These are phyloP conservation scores for Drosophila nr. fundita DNA, from an alignment of 2,888 invertebrate species.

Conservation along the genomic window DNA sequence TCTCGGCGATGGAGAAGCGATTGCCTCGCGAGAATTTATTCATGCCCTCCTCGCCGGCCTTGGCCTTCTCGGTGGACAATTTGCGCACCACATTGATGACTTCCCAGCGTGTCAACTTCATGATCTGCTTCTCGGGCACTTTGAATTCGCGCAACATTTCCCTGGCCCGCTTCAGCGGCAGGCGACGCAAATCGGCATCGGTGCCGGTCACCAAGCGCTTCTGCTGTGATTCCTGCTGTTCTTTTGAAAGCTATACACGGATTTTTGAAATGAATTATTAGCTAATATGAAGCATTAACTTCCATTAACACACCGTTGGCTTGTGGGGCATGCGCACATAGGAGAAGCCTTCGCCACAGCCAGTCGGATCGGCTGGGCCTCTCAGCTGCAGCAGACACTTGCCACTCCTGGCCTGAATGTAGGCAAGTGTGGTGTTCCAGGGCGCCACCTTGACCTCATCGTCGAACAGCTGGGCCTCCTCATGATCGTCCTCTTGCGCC, in stretches of 20 bases:
- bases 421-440: slow-evolving; percentile 99
- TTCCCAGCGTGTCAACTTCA: slow-evolving; percentile 96
- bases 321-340: slow-evolving; percentile 99
- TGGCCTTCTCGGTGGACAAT: slow-evolving; percentile 98
- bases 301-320: slow-evolving; percentile 88
- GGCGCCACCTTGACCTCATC: slow-evolving; percentile 99
- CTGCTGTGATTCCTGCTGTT: slow-evolving; percentile 95
- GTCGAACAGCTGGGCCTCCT: slow-evolving; percentile 97
- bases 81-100: slow-evolving; percentile 99
- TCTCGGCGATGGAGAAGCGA: slow-evolving; percentile 98
- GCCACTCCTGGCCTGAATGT: slow-evolving; percentile 98
- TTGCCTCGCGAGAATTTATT: slow-evolving; percentile 99
- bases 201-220: slow-evolving; percentile 98
- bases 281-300: neutral
- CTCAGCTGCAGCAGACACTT: slow-evolving; percentile 98
- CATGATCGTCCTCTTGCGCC: slow-evolving; percentile 98
- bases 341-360: slow-evolving; percentile 98
- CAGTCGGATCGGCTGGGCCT: slow-evolving; percentile 97
- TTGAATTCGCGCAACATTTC: slow-evolving; percentile 97
- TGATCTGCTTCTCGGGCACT: slow-evolving; percentile 98
- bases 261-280: neutral
- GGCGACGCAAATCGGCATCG: slow-evolving; percentile 97
- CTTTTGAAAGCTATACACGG: slow-evolving; percentile 89
- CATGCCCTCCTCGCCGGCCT: slow-evolving; percentile 99
- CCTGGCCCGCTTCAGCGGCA: slow-evolving; percentile 98